These are phyloP conservation scores for Potamilus streckersoni DNA, from an alignment of 1,140 invertebrate genomes.

Conservation along the genomic window DNA sequence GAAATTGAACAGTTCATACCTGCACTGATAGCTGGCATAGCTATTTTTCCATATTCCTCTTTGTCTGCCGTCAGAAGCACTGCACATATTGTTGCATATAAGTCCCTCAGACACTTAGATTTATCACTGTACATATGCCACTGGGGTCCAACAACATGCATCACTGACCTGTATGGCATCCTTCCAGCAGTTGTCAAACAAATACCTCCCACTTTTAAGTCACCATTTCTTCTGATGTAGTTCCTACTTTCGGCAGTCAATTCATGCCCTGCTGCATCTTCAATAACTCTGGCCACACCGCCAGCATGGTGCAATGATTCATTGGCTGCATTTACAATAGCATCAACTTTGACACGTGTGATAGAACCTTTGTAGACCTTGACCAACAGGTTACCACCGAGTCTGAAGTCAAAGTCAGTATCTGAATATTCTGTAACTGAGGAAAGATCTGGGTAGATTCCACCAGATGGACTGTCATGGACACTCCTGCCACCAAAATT, in stretches of 20 bases:
- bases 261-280: constrained; percentile 32
- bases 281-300: constrained; percentile 87
- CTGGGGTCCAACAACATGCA: constrained; percentile 48
- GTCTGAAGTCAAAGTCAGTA: not conserved
- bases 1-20: constrained; percentile 20
- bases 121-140: constrained; percentile 31
- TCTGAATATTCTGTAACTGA: no score
- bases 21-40: constrained; percentile 42
- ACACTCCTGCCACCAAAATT: no score
- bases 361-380: constrained; percentile 77
- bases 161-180: constrained; percentile 31
- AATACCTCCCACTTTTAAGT: constrained; percentile 27
- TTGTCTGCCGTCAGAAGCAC: constrained; percentile 24
- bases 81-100: constrained; percentile 28
- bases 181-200: constrained; percentile 35
- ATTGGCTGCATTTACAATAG: constrained; percentile 93
- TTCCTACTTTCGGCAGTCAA: constrained; percentile 32
- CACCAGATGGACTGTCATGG: no score
- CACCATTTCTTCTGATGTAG: constrained; percentile 27
- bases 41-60: constrained; percentile 22
- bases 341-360: constrained; percentile 85
- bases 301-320: constrained; percentile 79
- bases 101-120: constrained; percentile 24
- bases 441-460: no score
- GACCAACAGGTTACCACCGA: constrained; percentile 18